Conservation (phyloP, 53 echinoderm and acorn worm species). For the Hippasteria phrygiana region DNA sequence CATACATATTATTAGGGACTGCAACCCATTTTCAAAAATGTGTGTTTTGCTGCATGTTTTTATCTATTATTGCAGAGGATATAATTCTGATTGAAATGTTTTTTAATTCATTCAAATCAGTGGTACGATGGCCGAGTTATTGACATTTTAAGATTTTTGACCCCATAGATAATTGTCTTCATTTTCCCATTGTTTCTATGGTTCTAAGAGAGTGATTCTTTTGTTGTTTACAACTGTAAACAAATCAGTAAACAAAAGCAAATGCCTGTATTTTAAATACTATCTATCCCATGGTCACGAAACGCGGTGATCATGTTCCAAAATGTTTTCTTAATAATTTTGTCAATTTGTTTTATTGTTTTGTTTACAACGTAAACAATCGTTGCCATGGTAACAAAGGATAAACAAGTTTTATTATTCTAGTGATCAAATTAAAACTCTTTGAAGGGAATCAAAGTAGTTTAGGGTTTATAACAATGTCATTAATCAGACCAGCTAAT, state of each 20-base stretch:
- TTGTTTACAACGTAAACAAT: neutral
- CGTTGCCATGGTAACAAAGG: neutral
- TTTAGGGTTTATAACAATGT: neutral
- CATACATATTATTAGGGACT: too few species aligned
- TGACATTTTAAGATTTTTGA: constrained; percentile 8
- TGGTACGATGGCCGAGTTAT: neutral
- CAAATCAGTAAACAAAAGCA: constrained; percentile 5
- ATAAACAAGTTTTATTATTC: constrained; percentile 1
- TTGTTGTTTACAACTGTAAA: constrained; percentile 3
- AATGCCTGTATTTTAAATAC: constrained; percentile 16
- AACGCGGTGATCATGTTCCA: too few species aligned
- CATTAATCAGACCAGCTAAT: neutral
- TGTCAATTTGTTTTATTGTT: neutral
- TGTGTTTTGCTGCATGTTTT: neutral
- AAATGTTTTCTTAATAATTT: constrained; percentile 12
- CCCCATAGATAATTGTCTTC: neutral
- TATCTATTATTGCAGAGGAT: neutral
- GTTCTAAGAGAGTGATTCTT: neutral
- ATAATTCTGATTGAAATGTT: neutral
- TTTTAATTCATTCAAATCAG: constrained; percentile 23
- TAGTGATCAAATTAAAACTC: neutral
- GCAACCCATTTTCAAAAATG: constrained; percentile 24
- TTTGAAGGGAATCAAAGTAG: neutral
- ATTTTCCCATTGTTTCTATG: neutral
- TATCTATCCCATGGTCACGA: too few species aligned